Conservation (phyloP, 2,888 invertebrate genomes). For the Homarus gammarus region DNA sequence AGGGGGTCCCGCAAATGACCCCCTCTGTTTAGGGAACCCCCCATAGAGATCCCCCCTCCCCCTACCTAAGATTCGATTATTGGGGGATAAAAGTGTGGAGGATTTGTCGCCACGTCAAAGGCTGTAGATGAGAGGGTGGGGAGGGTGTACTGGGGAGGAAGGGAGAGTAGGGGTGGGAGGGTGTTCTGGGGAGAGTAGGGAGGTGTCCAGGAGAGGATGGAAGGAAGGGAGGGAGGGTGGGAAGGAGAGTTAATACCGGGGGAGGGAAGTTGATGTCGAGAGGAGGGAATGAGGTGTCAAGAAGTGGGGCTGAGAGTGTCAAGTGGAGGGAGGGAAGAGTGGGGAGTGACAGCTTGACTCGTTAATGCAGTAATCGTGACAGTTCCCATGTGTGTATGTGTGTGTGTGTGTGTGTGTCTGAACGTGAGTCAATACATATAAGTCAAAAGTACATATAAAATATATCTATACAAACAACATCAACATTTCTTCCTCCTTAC, state of each 20-base stretch:
- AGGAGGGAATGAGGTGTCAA: not conserved
- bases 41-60: not conserved
- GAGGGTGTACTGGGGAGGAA: not conserved
- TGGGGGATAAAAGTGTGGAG: not conserved
- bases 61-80: not conserved
- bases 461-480: too few relatives aligned
- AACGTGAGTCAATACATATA: not conserved
- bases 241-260: not conserved
- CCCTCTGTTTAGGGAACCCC: not conserved
- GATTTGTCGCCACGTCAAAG: not conserved
- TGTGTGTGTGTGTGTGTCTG: not conserved
- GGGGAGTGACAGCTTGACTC: not conserved
- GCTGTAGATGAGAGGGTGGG: not conserved
- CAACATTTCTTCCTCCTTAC: not conserved
- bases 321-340: not conserved
- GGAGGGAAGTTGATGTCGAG: too few relatives aligned
- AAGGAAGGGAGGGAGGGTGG: not conserved
- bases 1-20: not conserved
- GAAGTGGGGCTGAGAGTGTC: too few relatives aligned
- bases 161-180: not conserved
- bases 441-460: too few relatives aligned
- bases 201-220: not conserved
- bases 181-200: not conserved
- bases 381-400: not conserved
- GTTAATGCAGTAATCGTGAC: not conserved